Percentiles rank a stretch among this genome's conserved stretches.
Evolutionary conservation across 1,140 invertebrate genomes (phyloP).

Genomic region (Dreissena rostriformis): DNA sequence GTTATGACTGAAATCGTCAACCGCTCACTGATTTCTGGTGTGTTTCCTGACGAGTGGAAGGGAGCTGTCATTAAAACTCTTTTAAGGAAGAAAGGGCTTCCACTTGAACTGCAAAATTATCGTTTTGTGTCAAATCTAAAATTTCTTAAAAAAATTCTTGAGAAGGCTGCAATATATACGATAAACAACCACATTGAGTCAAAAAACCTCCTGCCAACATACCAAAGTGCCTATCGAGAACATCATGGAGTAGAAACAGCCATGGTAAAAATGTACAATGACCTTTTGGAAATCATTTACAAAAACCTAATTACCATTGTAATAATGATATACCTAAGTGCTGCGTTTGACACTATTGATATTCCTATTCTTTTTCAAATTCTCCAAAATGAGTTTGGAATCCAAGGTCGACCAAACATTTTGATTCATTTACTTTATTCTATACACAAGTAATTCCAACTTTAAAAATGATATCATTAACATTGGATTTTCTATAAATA

Average conservation of each 20-base stretch:
- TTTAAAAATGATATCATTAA: no score
- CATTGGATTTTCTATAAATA: no score
- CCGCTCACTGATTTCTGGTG: background rate
- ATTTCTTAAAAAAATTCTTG: slow-evolving; percentile 20
- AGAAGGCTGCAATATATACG: slow-evolving; percentile 15
- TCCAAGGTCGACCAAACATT: background rate
- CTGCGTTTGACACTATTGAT: slow-evolving; percentile 28
- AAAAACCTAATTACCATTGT: slow-evolving; percentile 28
- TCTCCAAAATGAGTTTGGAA: slow-evolving; percentile 25
- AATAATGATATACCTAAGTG: slow-evolving; percentile 1
- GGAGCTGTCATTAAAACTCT: slow-evolving; percentile 10
- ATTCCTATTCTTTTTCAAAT: slow-evolving; percentile 13
- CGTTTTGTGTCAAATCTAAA: slow-evolving; percentile 18
- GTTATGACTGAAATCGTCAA: slow-evolving; percentile 14
- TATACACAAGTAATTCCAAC: no score
- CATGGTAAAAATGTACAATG: slow-evolving; percentile 3
- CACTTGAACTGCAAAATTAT: slow-evolving; percentile 36
- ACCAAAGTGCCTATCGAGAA: slow-evolving; percentile 30
- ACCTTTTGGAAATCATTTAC: slow-evolving; percentile 3
- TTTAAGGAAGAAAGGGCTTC: slow-evolving; percentile 36
- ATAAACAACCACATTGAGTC: slow-evolving; percentile 25
- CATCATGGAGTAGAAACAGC: slow-evolving; percentile 14
- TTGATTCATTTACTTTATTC: no score
- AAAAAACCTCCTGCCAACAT: background rate
- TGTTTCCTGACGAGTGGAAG: slow-evolving; percentile 14